Evolutionary conservation across 2,113 vertebrate species (phyloP).

Genomic region (Tyrannus savana): DNA sequence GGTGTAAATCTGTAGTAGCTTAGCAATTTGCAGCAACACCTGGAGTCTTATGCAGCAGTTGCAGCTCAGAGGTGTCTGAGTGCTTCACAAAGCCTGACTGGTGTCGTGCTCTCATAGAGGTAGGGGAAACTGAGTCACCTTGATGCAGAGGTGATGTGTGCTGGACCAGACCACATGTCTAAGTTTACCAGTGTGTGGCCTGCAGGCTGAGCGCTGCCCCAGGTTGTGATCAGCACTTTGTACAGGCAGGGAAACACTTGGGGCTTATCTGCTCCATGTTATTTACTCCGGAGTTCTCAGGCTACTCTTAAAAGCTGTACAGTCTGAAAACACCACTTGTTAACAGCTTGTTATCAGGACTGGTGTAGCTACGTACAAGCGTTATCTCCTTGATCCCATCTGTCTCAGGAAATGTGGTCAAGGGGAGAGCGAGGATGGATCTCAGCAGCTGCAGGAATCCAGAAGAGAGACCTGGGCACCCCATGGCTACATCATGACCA

Average conservation of each 20-base stretch:
- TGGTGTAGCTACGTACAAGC: background rate
- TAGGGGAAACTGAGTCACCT: background rate
- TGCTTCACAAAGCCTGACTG: background rate
- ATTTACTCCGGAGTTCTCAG: background rate
- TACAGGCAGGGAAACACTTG: background rate
- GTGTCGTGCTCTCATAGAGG: background rate
- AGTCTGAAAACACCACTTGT: background rate
- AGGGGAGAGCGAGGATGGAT: background rate
- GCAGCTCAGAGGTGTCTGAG: background rate
- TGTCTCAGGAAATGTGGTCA: constrained; percentile 7
- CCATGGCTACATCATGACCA: fast-evolving
- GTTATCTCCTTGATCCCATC: constrained; percentile 6
- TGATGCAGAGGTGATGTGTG: background rate
- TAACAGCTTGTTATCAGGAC: constrained; percentile 13
- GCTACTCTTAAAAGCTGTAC: background rate
- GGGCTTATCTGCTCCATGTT: background rate
- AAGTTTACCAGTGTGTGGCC: background rate
- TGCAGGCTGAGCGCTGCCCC: background rate
- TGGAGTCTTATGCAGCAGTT: background rate
- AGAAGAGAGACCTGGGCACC: background rate
- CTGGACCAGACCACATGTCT: background rate
- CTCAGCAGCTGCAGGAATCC: background rate
- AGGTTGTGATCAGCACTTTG: background rate
- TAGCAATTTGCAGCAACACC: background rate
- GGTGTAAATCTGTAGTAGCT: background rate